Conservation (phyloP, 2,797 vertebrate species). For the Rhynchonycteris naso region DNA sequence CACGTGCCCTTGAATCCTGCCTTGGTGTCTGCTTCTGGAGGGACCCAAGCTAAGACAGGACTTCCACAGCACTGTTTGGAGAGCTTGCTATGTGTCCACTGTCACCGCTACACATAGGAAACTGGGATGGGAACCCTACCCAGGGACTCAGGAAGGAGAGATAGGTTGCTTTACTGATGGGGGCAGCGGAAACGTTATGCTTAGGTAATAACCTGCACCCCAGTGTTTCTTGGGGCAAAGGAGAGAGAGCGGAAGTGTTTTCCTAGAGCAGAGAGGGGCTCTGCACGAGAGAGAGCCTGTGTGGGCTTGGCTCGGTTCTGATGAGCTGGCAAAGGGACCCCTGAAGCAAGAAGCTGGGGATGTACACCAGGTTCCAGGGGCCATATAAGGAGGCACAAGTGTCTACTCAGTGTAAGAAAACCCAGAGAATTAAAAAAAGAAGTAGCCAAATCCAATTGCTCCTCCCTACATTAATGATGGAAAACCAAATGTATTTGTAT, state of each 20-base stretch:
- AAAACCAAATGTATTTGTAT: conserved; percentile 61
- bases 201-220: not conserved
- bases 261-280: not conserved
- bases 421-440: not conserved
- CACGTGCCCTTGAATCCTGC: not conserved
- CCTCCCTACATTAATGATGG: conserved; percentile 54
- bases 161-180: not conserved
- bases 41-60: not conserved
- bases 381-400: not conserved
- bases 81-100: not conserved
- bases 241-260: not conserved
- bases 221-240: not conserved
- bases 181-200: not conserved
- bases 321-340: not conserved
- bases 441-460: not conserved
- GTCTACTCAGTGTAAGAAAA: conserved; percentile 7
- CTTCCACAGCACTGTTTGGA: not conserved
- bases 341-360: not conserved
- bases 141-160: not conserved
- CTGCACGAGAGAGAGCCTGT: not conserved
- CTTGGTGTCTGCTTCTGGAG: not conserved
- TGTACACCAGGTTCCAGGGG: not conserved
- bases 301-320: not conserved
- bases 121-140: not conserved
- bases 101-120: not conserved